Evolutionary conservation across 2,113 vertebrate genomes (phyloP).

Genomic region (Labrus mixtus): DNA sequence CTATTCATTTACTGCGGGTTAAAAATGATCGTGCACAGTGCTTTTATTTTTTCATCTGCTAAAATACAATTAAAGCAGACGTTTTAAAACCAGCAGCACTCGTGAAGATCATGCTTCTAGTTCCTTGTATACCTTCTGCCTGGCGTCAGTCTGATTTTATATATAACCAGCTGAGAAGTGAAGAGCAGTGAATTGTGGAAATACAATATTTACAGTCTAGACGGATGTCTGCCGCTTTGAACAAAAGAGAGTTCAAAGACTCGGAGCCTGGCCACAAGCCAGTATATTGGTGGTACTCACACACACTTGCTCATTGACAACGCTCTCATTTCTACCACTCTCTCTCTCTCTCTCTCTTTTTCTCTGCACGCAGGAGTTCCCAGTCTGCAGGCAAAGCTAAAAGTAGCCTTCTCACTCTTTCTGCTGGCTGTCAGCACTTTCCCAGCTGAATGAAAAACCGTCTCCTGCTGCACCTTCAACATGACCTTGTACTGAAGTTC

Average conservation of each 20-base stretch:
- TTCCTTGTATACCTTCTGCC: background rate
- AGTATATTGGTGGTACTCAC: slow-evolving; percentile 43
- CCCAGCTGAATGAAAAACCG: slow-evolving; percentile 62
- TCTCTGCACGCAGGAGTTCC: slow-evolving; percentile 41
- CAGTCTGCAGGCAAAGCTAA: slow-evolving; percentile 57
- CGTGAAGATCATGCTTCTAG: background rate
- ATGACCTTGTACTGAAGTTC: slow-evolving; percentile 13
- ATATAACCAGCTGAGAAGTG: slow-evolving; percentile 30
- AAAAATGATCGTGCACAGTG: background rate
- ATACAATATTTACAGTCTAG: slow-evolving; percentile 66
- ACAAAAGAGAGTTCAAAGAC: slow-evolving; percentile 73
- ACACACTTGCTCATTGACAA: slow-evolving; percentile 10
- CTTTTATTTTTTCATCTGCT: slow-evolving; percentile 5
- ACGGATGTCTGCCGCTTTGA: slow-evolving; percentile 71
- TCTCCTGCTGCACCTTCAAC: slow-evolving; percentile 53
- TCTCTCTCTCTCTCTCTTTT: background rate
- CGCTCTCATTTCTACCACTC: slow-evolving; percentile 31
- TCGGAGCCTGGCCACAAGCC: slow-evolving; percentile 45
- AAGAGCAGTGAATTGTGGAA: slow-evolving; percentile 45
- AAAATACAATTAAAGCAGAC: background rate
- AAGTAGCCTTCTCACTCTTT: slow-evolving; percentile 59
- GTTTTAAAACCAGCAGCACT: slow-evolving; percentile 11
- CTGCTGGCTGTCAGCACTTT: slow-evolving; percentile 70
- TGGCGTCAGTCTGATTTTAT: slow-evolving; percentile 39
- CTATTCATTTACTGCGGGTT: too few species aligned